Conservation (phyloP, 2,888 invertebrate species). For the Heterodera filipjevi region DNA sequence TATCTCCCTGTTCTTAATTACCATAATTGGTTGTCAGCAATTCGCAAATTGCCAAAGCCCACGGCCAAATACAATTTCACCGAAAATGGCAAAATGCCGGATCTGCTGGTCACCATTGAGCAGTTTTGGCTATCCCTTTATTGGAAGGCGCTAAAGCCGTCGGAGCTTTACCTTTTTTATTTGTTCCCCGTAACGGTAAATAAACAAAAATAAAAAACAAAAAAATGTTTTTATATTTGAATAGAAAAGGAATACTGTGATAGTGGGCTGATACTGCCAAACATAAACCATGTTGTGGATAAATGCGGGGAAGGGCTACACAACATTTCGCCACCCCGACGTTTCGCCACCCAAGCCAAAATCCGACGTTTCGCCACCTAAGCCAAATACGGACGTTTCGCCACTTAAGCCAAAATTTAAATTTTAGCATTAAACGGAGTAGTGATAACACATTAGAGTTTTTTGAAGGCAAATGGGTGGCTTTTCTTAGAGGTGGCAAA, state of each 20-base stretch:
- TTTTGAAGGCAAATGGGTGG: no score
- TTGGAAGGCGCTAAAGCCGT: constrained; percentile 54
- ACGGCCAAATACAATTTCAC: constrained; percentile 47
- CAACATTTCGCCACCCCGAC: no score
- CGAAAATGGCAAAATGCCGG: constrained; percentile 35
- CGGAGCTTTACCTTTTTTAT: constrained; percentile 56
- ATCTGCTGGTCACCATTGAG: constrained; percentile 58
- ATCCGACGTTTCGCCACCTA: no score
- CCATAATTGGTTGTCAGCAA: constrained; percentile 45
- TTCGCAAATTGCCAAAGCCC: constrained; percentile 57
- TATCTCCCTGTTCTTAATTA: neutral
- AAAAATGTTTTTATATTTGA: neutral
- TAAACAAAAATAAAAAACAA: neutral
- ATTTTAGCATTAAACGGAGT: no score
- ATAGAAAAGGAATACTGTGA: constrained; percentile 1
- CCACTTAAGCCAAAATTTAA: no score
- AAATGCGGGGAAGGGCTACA: constrained; percentile 10
- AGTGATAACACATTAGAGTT: no score
- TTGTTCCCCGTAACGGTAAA: constrained; percentile 52
- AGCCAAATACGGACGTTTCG: no score
- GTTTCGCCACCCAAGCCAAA: no score
- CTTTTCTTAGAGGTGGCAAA: no score
- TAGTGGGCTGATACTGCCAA: neutral
- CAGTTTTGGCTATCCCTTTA: constrained; percentile 62
- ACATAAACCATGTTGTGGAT: constrained; percentile 20